A percentile compares a stretch with the other conserved stretches of the same genome.
Evolutionary conservation across 1,140 invertebrate genomes (phyloP).

Genomic region (Pteromalus puparum): DNA sequence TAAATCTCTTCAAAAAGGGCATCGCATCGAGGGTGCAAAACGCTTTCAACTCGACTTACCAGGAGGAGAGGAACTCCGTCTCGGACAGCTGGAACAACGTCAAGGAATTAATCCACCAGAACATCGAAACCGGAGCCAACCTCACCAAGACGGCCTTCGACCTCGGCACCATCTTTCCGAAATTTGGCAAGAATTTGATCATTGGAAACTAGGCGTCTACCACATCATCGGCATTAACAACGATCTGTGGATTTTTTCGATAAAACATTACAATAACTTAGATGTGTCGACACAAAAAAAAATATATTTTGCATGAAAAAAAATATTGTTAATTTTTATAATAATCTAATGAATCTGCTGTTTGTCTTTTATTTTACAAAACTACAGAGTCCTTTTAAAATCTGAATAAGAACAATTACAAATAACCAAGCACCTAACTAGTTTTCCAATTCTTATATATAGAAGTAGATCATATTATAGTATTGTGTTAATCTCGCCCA

Average conservation of each 20-base stretch:
- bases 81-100: conserved; percentile 6
- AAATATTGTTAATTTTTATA: too few species aligned
- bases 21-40: not conserved
- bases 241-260: not conserved
- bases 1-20: not conserved
- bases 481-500: too few species aligned
- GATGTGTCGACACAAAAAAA: too few species aligned
- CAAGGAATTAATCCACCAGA: not conserved
- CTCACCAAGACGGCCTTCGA: not conserved
- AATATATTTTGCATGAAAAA: too few species aligned
- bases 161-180: not conserved
- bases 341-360: too few species aligned
- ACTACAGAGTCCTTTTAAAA: too few species aligned
- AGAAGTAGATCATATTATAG: too few species aligned
- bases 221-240: not conserved
- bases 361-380: too few species aligned
- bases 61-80: conserved; percentile 6
- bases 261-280: not conserved
- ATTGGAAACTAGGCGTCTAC: not conserved
- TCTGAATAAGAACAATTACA: too few species aligned
- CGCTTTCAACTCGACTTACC: not conserved
- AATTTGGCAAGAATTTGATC: conserved; percentile 12
- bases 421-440: too few species aligned
- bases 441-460: too few species aligned
- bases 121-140: not conserved